phyloP scores from a whole-genome alignment of 2,797 vertebrate genomes.

The Tauraco hartlaubi region DNA sequence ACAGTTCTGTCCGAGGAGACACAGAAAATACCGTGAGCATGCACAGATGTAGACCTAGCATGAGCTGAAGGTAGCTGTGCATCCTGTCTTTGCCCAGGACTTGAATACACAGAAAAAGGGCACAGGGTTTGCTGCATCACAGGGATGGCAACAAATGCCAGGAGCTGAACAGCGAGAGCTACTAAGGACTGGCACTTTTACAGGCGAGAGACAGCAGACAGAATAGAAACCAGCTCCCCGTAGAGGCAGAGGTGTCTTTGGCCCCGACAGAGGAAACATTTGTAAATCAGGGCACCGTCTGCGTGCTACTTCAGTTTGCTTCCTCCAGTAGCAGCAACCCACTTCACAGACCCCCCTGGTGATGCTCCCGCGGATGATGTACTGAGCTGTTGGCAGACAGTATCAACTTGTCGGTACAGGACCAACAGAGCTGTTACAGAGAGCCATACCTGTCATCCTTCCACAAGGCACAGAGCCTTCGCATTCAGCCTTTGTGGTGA shows the following conservation, averaged over 20 bases:
- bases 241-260: background rate
- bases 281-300: background rate
- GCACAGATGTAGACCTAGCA: background rate
- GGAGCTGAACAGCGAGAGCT: background rate
- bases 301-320: background rate
- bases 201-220: background rate
- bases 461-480: background rate
- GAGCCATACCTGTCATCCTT: background rate
- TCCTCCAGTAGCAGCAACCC: background rate
- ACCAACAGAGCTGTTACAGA: background rate
- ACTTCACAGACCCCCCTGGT: background rate
- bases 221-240: background rate
- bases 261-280: background rate
- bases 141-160: background rate
- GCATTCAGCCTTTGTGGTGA: rapidly evolving
- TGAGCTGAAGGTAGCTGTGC: background rate
- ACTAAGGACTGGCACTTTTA: background rate
- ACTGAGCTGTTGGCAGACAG: background rate
- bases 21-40: background rate
- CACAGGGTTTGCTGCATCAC: background rate
- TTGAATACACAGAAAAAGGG: background rate
- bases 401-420: background rate
- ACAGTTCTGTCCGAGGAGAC: background rate
- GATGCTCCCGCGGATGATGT: background rate
- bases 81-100: background rate